Evolutionary conservation across 2,888 invertebrate species (phyloP).

Genomic region (Glyphotaelius pellucidus): DNA sequence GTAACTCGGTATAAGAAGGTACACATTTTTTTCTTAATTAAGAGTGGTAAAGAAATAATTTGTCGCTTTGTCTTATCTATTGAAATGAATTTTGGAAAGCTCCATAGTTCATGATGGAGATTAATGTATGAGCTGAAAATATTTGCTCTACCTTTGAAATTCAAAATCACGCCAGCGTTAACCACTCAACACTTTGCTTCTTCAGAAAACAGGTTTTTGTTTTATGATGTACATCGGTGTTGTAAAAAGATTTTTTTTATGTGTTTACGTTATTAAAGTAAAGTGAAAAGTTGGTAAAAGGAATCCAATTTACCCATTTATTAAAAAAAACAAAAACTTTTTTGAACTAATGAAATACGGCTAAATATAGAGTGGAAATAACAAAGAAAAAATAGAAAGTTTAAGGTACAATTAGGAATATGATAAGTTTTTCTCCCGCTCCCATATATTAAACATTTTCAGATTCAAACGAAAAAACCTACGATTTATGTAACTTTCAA

Average conservation of each 20-base stretch:
- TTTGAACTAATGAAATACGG: neutral
- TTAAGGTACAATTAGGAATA: neutral
- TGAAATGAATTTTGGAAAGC: no score
- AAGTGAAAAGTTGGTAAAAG: neutral
- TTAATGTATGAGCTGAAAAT: no score
- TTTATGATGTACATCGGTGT: neutral
- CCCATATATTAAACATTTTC: constrained; percentile 33
- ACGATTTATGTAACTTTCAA: constrained; percentile 59
- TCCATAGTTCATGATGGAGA: no score
- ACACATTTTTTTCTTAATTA: no score
- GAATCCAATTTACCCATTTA: neutral
- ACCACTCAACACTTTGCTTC: neutral
- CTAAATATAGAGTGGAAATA: neutral
- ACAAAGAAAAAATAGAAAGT: constrained; percentile 8
- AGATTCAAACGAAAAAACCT: constrained; percentile 34
- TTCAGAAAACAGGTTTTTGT: neutral
- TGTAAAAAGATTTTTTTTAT: neutral
- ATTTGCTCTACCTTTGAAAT: neutral
- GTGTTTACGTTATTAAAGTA: neutral
- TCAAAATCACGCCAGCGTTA: neutral
- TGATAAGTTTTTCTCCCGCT: neutral
- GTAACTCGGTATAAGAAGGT: no score
- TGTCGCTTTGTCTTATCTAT: no score
- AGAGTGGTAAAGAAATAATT: no score
- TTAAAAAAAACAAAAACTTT: neutral